Evolutionary conservation across 2,797 vertebrate species (phyloP), one percentile per base, ranked within the genome.

Genomic region (Pygocentrus nattereri): DNA sequence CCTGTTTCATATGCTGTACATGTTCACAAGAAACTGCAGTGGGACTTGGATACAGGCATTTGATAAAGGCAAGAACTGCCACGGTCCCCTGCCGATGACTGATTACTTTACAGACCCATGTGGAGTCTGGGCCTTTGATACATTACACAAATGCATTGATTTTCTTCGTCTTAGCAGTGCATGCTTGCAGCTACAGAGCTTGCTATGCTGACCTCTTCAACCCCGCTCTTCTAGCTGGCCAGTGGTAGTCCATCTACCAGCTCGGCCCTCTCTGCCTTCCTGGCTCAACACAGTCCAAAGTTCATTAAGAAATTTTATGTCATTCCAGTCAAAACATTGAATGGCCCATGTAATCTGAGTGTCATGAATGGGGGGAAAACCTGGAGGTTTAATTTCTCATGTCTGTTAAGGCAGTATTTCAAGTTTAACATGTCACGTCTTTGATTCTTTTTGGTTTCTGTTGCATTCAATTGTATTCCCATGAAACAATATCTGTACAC

Each of bases 241-340:
- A 50, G n/a, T 34, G 79, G 76, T 58, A 73, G 69, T 62, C 25
- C 77, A 80, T 78, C 54, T 80, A 41, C 19, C 15, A 49, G 23
- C 23, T 19, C n/a, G 21, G 44, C 64, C 19, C 18, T 47, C 56
- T 79, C 62, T 81, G 73, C 50, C 75, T 59, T 25, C 47, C 67
- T 59, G 72, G 56, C 71, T 82, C 49, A 65, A 52, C 78, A 85
- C 61, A 34, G 41, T 16, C 47, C 67, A 49, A 67, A 79, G 88
- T 87, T 88, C 87, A 89, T 88, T 87, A 87, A 85, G 87, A 87
- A 85, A 73, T 80, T 81, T 81, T 78, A 78, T 85, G 82, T 83
- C 79, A 80, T 80, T 81, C 41, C 70, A 78, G 83, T 88, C 84
- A 76, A 87, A 88, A 82, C 73, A 80, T 82, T 25, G 50, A 81